Percentiles rank a stretch among this genome's conserved stretches.
These are phyloP conservation scores for Urocynchramus pylzowi DNA, from an alignment of 2,113 vertebrate species.

Conservation along the genomic window DNA sequence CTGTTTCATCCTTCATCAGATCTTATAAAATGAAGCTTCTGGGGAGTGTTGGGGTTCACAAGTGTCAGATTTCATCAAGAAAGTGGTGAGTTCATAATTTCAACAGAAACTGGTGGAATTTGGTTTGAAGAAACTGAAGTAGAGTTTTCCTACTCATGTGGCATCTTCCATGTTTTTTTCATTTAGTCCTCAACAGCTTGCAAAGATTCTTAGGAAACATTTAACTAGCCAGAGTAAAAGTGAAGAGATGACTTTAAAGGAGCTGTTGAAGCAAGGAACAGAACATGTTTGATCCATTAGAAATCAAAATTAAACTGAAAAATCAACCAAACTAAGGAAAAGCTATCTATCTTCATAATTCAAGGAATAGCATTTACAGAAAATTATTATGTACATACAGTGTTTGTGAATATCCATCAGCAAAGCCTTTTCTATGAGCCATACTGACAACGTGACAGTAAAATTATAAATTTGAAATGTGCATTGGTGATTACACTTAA, in stretches of 20 bases:
- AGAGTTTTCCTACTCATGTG: conserved; percentile 15
- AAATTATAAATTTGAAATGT: not conserved
- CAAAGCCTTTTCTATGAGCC: not conserved
- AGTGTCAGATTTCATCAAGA: conserved; percentile 1
- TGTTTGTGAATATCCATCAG: not conserved
- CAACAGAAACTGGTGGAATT: conserved; percentile 36
- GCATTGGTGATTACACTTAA: not conserved
- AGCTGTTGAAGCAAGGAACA: not conserved
- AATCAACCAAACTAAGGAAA: not conserved
- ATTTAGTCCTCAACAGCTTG: not conserved
- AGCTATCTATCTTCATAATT: not conserved
- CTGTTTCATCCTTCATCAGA: conserved; percentile 3
- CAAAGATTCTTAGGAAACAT: conserved; percentile 8
- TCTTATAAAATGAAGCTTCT: conserved; percentile 11
- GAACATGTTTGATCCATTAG: not conserved
- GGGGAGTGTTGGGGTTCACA: not conserved
- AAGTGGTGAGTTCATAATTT: conserved; percentile 43
- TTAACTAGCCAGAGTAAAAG: conserved; percentile 1
- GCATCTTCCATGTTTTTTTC: not conserved
- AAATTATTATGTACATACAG: not conserved
- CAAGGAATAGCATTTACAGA: not conserved
- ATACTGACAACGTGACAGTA: not conserved
- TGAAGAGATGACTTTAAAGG: not conserved
- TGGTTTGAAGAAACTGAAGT: not conserved
- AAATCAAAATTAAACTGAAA: not conserved